phyloP scores from a whole-genome alignment of 2,888 invertebrate genomes.

The Eulithis testata region DNA sequence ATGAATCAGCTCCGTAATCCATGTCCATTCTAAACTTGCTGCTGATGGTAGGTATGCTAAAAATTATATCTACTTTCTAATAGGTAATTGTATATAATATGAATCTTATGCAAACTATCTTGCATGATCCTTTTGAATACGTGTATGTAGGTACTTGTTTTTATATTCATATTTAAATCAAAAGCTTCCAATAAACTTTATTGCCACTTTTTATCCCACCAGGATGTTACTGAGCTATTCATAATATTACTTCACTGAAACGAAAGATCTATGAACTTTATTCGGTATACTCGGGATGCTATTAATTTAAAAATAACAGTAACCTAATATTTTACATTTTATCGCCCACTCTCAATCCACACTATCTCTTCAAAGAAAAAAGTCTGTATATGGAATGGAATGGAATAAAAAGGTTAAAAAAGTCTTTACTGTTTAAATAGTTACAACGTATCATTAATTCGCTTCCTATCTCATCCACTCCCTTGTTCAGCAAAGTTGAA shows the following conservation, averaged over 20 bases:
- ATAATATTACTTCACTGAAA: not conserved
- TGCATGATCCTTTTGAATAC: too few species aligned
- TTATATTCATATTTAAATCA: too few species aligned
- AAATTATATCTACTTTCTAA: not conserved
- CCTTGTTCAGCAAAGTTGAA: constrained; percentile 2
- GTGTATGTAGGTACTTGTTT: too few species aligned
- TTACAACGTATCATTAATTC: too few species aligned
- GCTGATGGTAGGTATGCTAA: constrained; percentile 35
- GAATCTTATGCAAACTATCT: too few species aligned
- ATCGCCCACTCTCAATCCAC: not conserved
- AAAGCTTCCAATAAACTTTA: too few species aligned
- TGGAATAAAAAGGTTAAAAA: not conserved
- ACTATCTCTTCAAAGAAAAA: constrained; percentile 13
- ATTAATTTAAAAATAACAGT: constrained; percentile 6
- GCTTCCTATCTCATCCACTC: not conserved
- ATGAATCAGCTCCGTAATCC: constrained; percentile 7
- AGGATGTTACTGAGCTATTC: constrained; percentile 6
- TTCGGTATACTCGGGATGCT: not conserved
- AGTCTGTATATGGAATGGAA: too few species aligned
- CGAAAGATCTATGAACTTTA: constrained; percentile 8
- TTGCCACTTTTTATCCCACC: not conserved
- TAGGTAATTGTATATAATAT: too few species aligned
- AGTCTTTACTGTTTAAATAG: too few species aligned
- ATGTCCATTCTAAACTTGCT: constrained; percentile 51
- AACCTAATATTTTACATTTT: constrained; percentile 16